Evolutionary conservation across 1,140 invertebrate genomes (phyloP).

Genomic region (Nomia melanderi): DNA sequence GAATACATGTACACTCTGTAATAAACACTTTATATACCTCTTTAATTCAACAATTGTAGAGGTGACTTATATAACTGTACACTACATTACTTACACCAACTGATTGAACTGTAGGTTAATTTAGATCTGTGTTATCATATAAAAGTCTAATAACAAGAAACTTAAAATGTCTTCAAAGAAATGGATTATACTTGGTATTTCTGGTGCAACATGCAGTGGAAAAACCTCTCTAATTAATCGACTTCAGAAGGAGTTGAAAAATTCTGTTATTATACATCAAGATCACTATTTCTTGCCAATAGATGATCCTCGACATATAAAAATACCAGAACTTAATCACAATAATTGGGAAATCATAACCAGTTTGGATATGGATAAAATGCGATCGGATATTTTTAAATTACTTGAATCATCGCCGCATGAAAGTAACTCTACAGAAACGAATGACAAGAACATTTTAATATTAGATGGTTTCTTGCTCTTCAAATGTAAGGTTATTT

Average conservation of each 20-base stretch:
- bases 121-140: no score
- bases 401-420: conserved; percentile 34
- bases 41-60: background rate
- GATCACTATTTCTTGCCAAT: conserved; percentile 89
- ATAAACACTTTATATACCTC: no score
- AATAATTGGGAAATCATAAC: conserved; percentile 90
- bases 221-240: conserved; percentile 88
- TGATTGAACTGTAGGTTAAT: background rate
- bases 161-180: conserved; percentile 70
- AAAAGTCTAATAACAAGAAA: background rate
- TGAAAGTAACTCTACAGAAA: background rate
- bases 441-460: conserved; percentile 80
- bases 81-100: no score
- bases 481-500: conserved; percentile 85
- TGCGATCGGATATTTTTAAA: conserved; percentile 83
- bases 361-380: conserved; percentile 88
- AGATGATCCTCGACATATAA: conserved; percentile 85
- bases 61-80: background rate
- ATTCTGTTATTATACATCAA: conserved; percentile 85
- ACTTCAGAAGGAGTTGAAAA: conserved; percentile 81
- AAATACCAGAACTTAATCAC: conserved; percentile 85
- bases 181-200: conserved; percentile 88
- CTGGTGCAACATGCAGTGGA: conserved; percentile 90
- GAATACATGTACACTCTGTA: background rate
- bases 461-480: conserved; percentile 90